Evolutionary conservation across 2,888 invertebrate species (phyloP).

Genomic region (Eilema griseolum): DNA sequence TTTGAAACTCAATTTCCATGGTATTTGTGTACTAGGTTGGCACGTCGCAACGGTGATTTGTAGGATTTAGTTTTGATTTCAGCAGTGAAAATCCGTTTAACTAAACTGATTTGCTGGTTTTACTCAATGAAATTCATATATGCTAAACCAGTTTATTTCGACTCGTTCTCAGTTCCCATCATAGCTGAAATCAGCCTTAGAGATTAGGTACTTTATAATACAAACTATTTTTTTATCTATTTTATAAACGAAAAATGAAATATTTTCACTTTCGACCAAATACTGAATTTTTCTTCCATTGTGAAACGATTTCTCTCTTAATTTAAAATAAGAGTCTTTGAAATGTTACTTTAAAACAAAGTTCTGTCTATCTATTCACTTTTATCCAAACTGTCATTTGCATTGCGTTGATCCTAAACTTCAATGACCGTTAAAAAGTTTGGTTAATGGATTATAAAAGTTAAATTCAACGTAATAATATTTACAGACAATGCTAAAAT

Average conservation of each 20-base stretch:
- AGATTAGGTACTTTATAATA: background rate
- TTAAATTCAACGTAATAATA: background rate
- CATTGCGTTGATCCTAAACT: too few species aligned
- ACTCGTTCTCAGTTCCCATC: background rate
- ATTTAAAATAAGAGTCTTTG: too few species aligned
- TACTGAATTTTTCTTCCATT: too few species aligned
- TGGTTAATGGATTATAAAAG: too few species aligned
- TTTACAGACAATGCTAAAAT: background rate
- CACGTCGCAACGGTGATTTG: background rate
- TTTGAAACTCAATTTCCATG: slow-evolving; percentile 42
- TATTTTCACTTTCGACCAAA: too few species aligned
- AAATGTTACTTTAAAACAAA: too few species aligned
- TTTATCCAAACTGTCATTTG: too few species aligned
- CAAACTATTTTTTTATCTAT: too few species aligned
- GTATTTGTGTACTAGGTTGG: slow-evolving; percentile 35
- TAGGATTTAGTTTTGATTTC: background rate
- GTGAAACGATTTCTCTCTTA: too few species aligned
- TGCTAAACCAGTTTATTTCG: background rate
- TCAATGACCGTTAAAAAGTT: too few species aligned
- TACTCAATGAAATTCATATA: background rate
- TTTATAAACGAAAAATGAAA: too few species aligned
- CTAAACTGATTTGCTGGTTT: background rate
- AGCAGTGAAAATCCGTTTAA: background rate
- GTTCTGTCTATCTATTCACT: too few species aligned
- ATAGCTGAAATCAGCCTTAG: background rate